These are phyloP conservation scores for Neosilurus hyrtlii DNA, from an alignment of 2,797 vertebrate genomes.

Conservation along the genomic window DNA sequence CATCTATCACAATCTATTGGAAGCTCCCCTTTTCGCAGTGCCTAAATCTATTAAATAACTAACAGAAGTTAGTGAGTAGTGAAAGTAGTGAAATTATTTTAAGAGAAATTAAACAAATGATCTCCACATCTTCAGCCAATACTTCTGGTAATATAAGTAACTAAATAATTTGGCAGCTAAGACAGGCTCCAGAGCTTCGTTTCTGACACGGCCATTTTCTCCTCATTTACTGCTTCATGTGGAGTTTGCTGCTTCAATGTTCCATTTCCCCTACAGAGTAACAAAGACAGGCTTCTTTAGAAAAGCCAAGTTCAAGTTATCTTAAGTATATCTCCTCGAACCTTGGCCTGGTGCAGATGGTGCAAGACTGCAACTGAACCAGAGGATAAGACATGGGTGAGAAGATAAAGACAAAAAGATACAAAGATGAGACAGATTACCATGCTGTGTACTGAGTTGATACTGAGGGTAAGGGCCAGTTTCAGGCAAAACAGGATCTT, in stretches of 20 bases:
- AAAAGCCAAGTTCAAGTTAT: slow-evolving; percentile 37
- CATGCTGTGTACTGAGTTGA: slow-evolving; percentile 14
- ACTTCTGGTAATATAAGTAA: slow-evolving; percentile 21
- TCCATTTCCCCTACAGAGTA: slow-evolving; percentile 22
- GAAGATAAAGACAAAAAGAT: slow-evolving; percentile 29
- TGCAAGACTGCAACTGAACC: slow-evolving; percentile 15
- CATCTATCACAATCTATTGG: too few relatives aligned
- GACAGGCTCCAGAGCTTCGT: slow-evolving; percentile 3
- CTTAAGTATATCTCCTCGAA: slow-evolving; percentile 31
- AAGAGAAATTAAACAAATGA: slow-evolving; percentile 16
- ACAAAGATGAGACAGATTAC: slow-evolving; percentile 18
- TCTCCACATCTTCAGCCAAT: slow-evolving; percentile 8
- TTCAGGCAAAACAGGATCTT: slow-evolving; percentile 33
- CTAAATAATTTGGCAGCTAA: slow-evolving; percentile 8
- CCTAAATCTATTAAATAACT: not conserved
- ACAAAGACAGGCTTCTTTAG: slow-evolving; percentile 25
- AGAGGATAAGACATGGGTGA: slow-evolving; percentile 33
- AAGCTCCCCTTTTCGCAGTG: too few relatives aligned
- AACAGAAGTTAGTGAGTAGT: too few relatives aligned
- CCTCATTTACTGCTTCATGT: slow-evolving; percentile 7
- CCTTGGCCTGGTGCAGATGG: slow-evolving; percentile 13
- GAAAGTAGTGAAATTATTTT: slow-evolving; percentile 25
- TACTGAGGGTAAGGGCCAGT: slow-evolving; percentile 20
- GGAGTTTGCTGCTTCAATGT: slow-evolving; percentile 23
- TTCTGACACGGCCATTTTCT: slow-evolving; percentile 7